phyloP scores from a whole-genome alignment of 1,140 invertebrate genomes.

The Oncopeltus fasciatus region DNA sequence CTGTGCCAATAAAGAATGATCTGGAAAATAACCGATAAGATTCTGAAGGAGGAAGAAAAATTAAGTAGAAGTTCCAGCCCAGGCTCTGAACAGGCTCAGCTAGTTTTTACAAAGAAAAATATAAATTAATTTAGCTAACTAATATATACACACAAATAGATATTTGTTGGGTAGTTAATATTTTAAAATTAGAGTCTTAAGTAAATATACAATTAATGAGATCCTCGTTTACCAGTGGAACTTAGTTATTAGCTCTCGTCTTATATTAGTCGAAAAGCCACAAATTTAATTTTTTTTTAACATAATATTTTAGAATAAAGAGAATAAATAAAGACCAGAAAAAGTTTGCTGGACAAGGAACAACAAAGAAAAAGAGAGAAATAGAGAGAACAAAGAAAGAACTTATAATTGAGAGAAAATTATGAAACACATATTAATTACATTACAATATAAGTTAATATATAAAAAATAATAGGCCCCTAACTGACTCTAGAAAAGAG shows the following conservation, averaged over 20 bases:
- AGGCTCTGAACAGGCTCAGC: too few relatives aligned
- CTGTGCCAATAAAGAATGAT: too few relatives aligned
- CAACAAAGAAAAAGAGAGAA: not conserved
- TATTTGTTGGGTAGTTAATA: not conserved
- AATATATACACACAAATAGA: conserved; percentile 2
- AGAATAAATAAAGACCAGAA: not conserved
- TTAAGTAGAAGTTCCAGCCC: too few relatives aligned
- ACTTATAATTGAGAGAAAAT: not conserved
- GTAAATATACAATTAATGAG: not conserved
- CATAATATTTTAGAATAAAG: not conserved
- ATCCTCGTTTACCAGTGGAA: conserved; percentile 3
- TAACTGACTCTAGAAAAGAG: not conserved
- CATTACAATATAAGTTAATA: conserved; percentile 1
- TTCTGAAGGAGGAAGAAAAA: too few relatives aligned
- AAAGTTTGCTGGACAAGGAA: not conserved
- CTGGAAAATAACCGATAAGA: too few relatives aligned
- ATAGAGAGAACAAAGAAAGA: not conserved
- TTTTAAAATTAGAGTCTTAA: not conserved
- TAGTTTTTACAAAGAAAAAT: too few relatives aligned
- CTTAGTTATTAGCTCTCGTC: not conserved
- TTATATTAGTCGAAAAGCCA: not conserved
- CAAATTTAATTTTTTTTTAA: not conserved
- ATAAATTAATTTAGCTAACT: too few relatives aligned
- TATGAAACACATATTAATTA: not conserved
- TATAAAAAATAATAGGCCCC: conserved; percentile 8